Base-by-base conservation (phyloP, 2,888 invertebrate genomes). In the Loripinus fragilis region DNA sequence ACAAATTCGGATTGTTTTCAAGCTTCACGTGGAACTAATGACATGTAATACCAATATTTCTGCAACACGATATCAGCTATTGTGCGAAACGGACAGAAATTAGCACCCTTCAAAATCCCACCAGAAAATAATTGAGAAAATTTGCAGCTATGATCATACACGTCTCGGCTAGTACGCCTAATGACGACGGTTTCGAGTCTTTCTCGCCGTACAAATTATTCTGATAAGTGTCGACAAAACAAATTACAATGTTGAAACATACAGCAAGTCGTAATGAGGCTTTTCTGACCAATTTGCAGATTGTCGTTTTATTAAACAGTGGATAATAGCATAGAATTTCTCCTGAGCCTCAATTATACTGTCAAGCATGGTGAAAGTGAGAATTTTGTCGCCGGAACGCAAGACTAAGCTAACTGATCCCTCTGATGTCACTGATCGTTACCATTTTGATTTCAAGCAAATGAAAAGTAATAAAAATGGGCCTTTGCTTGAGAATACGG, bases 161-260 rank as follows among this genome's bases (percentile, higher is more conserved):
- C 33, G 60, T 30, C 60, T 60, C 33, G 33, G 20, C 23, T 25
- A 52, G 52, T 52, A 23, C 25, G 8, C n/a, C 52, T 52, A 52
- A 52, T 52, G 52, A 52, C 52, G 52, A 52, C 25, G 23, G 23
- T 20, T 25, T 10, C 52, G 23, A 23, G 25, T 20, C 52, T 25
- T 25, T 52, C 52, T 52, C 25, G 52, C 52, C 23, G 52, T 25
- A 52, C 52, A 83, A 83, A 83, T 83, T 76, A 76, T 73, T 71
- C 69, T 72, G 80, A 80, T 78, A 80, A 78, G 83, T 83, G 83
- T 83, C 80, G 76, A 76, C 65, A 74, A 75, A 80, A 83, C 83
- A 83, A 83, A 83, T 83, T 83, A 83, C 72, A 83, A 83, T 83
- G 83, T 83, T 80, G 75, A 78, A 71, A 80, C 78, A 83, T 83